phyloP scores from a whole-genome alignment of 2,888 invertebrate genomes.

The Amblyjoppa proteus region DNA sequence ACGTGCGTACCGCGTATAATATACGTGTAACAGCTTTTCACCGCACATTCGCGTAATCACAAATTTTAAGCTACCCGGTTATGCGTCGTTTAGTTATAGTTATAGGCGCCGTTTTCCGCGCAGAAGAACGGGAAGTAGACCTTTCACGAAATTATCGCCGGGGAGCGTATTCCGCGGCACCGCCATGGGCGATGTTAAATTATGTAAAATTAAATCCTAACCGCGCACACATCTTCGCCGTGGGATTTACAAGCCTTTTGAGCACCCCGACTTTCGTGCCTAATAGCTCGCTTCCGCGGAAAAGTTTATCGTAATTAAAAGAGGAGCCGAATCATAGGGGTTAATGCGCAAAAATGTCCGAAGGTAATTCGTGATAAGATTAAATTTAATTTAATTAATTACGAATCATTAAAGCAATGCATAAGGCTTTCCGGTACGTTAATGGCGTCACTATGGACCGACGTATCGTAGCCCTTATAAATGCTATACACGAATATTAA shows the following conservation, averaged over 20 bases:
- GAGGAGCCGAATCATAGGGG: not conserved
- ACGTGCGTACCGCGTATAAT: slow-evolving; percentile 33
- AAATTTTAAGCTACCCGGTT: slow-evolving; percentile 47
- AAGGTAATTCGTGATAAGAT: not conserved
- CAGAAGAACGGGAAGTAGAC: slow-evolving; percentile 37
- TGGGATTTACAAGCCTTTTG: slow-evolving; percentile 1
- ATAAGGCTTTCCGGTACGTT: not conserved
- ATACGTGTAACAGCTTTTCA: slow-evolving; percentile 45
- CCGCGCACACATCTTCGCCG: not conserved
- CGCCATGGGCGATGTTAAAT: slow-evolving; percentile 43
- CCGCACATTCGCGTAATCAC: slow-evolving; percentile 42
- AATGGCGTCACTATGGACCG: not conserved
- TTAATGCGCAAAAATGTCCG: not conserved
- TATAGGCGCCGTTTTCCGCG: not conserved
- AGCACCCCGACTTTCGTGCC: not conserved
- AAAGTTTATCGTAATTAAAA: slow-evolving; percentile 8
- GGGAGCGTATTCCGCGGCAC: slow-evolving; percentile 39
- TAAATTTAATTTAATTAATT: not conserved
- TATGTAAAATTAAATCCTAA: slow-evolving; percentile 44
- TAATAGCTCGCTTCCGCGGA: slow-evolving; percentile 13
- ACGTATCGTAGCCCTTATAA: no score
- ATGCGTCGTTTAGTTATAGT: slow-evolving; percentile 34
- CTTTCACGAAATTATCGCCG: slow-evolving; percentile 57
- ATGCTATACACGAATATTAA: not conserved
- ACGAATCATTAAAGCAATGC: not conserved